Evolutionary conservation across 2,113 vertebrate genomes (phyloP), one percentile per base, ranked within the genome.

Genomic region (Boleophthalmus pectinirostris): DNA sequence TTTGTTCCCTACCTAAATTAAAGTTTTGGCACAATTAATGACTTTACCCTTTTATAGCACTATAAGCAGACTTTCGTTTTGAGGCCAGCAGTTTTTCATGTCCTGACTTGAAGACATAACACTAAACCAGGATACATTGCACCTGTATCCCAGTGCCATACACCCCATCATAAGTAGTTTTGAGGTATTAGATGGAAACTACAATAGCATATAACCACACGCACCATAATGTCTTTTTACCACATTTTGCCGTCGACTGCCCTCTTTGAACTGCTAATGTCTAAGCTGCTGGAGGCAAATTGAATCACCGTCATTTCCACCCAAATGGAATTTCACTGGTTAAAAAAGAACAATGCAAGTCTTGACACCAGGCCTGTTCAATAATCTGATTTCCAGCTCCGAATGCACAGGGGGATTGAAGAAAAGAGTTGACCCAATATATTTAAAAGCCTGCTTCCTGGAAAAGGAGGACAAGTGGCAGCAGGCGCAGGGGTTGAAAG

Each of bases 371-470:
- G 84, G 89, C 77, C 88, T 93, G 90, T 93, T 90, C 87, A 78
- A 85, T 94, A 94, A 94, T 94, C 90, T 86, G 88, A 93, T 94
- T 93, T 91, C 86, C 88, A 86, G 86, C 87, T 92, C 86, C 82
- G 85, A 93, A 91, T 88, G 88, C 92, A 90, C 89, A 81, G 80
- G 85, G 93, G 92, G 90, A 91, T 85, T 68, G 79, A 72, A 82
- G 82, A 71, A 90, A 86, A 86, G 89, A 92, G 85, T 93, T 92
- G 92, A 94, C 92, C 93, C 92, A 93, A 93, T 94, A 93, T 92
- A 93, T 94, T 94, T 94, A 93, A 94, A 94, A 94, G 92, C 91
- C 89, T 82, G 69, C 90, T 92, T 91, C 90, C 86, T 89, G 87
- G 85, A 91, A 91, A 91, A 82, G 88, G 74, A 87, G 88, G 90